Percentiles rank a stretch among this genome's conserved stretches.
Evolutionary conservation across 2,888 invertebrate species (phyloP).

Genomic region (Melanotus villosus): DNA sequence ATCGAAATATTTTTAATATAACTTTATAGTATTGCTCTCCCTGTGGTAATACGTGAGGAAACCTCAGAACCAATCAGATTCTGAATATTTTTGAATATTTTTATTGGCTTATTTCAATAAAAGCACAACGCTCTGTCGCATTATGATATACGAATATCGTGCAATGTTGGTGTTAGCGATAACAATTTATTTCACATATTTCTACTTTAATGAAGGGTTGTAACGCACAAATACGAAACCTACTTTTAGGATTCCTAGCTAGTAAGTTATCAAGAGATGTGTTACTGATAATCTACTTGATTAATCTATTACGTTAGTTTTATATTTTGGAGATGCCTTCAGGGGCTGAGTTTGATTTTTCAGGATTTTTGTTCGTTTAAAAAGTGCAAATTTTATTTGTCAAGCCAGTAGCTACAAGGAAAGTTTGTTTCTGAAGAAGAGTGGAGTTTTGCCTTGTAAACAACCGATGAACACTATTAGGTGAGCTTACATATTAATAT

Average conservation of each 20-base stretch:
- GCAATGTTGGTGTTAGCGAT: slow-evolving; percentile 36
- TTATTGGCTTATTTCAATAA: slow-evolving; percentile 43
- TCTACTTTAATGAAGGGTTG: slow-evolving; percentile 9
- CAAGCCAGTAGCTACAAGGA: no score
- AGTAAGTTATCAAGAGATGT: no score
- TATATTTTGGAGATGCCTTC: no score
- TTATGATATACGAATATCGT: slow-evolving; percentile 35
- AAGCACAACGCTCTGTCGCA: slow-evolving; percentile 25
- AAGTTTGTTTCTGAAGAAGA: no score
- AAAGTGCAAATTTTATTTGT: no score
- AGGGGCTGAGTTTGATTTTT: no score
- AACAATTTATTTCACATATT: slow-evolving; percentile 29
- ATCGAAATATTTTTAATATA: slow-evolving; percentile 40
- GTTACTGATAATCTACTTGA: no score
- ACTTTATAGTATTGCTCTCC: slow-evolving; percentile 30
- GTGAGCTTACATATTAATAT: no score
- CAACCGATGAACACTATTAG: no score
- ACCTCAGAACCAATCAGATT: slow-evolving; percentile 36
- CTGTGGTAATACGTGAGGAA: slow-evolving; percentile 25
- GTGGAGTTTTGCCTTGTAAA: no score
- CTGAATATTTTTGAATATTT: slow-evolving; percentile 41
- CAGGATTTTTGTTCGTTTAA: no score
- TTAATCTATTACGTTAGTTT: no score
- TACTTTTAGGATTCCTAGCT: not conserved
- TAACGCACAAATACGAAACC: not conserved